phyloP scores from a whole-genome alignment of 2,113 vertebrate species.

The Urocynchramus pylzowi region DNA sequence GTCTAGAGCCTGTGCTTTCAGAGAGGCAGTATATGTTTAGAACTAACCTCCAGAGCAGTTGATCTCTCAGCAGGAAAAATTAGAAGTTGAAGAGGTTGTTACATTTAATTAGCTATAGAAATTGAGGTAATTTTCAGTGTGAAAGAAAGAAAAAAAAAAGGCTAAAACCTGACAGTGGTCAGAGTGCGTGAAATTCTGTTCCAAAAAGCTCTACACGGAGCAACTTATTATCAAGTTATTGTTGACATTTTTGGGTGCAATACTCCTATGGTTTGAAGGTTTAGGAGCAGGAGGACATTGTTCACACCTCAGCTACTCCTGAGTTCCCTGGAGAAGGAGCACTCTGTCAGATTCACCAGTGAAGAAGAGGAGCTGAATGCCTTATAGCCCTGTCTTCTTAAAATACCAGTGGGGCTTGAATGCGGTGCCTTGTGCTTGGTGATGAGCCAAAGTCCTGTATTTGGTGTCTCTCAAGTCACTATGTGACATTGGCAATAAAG shows the following conservation, averaged over 20 bases:
- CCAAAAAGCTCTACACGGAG: neutral
- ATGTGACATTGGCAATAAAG: neutral
- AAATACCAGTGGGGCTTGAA: neutral
- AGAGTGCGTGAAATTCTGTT: neutral
- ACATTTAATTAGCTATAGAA: neutral
- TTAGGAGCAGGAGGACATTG: neutral
- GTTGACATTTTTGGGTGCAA: neutral
- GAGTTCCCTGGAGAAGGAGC: neutral
- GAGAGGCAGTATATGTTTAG: neutral
- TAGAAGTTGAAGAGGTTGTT: neutral
- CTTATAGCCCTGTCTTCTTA: neutral
- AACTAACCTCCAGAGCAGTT: fast-evolving
- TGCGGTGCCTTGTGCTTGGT: neutral
- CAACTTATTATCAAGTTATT: neutral
- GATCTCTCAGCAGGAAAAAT: neutral
- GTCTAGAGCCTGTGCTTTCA: neutral
- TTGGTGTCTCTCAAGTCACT: neutral
- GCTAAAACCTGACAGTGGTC: neutral
- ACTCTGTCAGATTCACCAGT: neutral
- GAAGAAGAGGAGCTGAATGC: neutral
- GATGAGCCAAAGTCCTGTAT: neutral
- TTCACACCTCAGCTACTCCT: neutral
- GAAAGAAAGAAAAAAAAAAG: no score
- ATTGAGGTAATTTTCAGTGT: neutral
- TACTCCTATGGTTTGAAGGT: neutral